Evolutionary conservation across 2,113 vertebrate genomes (phyloP), one percentile per base, ranked within the genome.

Genomic region (Trochalopteron elliotii): DNA sequence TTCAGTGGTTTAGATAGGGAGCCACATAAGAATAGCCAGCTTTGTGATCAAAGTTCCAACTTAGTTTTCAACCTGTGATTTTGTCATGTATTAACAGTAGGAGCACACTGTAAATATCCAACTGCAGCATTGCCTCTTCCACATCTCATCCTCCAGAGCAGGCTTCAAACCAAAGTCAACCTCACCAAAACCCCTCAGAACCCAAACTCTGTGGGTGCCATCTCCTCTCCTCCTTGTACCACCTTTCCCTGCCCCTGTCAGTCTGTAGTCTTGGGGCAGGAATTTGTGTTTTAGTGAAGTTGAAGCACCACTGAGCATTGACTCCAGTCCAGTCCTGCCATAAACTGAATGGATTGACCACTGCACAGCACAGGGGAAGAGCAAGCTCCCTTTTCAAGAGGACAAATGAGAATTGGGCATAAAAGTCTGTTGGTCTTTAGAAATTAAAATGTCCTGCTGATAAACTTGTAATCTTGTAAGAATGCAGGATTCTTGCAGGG

Each of bases 21-120:
- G 55, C 42, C 31, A 31, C 0, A 0, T 44, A n/a, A 42, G n/a
- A 60, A 33, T 15, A 55, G 10, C 14, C 7, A 7, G 42, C 23
- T 82, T 63, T 39, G n/a, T 72, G n/a, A 64, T 14, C 28, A 9
- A 25, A 65, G 60, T 55, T 84, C 25, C 56, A 44, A 0, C 39
- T 82, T 52, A 1, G 17, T 68, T 95, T 84, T 77, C 53, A 72
- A 2, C 14, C 39, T 56, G 31, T 30, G 37, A 5, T 49, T 90
- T 72, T 92, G 30, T 28, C 56, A 9, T 27, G 30, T 37, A 25
- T 68, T 35, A 52, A 12, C 24, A 33, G 0, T 10, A 44, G n/a
- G 63, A 59, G 30, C 35, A 16, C 10, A 1, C 39, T 71, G 37
- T 68, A 63, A 59, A 37, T 45, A 57, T 1, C 55, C 6, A 0